phyloP scores from a whole-genome alignment of 2,113 vertebrate species.

The Muntiacus reevesi region DNA sequence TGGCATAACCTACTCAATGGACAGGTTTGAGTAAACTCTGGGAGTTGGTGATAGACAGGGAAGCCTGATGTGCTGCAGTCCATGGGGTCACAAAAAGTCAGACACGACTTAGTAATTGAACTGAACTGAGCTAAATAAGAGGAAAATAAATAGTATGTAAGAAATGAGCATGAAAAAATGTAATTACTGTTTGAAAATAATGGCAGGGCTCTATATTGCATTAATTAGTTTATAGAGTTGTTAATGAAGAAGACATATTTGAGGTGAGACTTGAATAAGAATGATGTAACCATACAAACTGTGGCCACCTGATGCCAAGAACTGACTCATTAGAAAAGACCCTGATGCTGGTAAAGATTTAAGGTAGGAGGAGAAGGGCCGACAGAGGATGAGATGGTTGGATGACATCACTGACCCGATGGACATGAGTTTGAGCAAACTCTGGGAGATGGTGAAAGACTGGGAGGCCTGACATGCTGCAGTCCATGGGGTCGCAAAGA shows the following conservation, averaged over 20 bases:
- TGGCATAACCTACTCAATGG: too few relatives aligned
- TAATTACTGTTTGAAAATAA: not conserved
- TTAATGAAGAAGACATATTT: not conserved
- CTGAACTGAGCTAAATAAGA: not conserved
- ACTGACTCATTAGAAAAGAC: not conserved
- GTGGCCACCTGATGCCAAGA: not conserved
- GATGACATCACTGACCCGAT: rapidly evolving
- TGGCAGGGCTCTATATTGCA: not conserved
- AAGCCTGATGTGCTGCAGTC: too few relatives aligned
- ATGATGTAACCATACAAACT: not conserved
- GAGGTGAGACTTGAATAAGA: not conserved
- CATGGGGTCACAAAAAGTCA: not conserved
- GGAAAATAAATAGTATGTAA: not conserved
- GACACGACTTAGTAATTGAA: rapidly evolving
- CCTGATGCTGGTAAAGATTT: not conserved
- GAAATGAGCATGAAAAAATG: not conserved
- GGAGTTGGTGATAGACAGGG: not conserved
- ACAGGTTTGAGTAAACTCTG: not conserved
- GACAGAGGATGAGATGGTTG: not conserved
- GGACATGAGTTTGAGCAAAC: not conserved
- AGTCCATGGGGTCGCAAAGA: rapidly evolving
- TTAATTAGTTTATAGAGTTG: not conserved
- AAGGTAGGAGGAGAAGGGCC: not conserved
- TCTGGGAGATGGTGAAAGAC: not conserved
- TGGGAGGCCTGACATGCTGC: rapidly evolving